Percentiles rank a stretch among this genome's conserved stretches.
Evolutionary conservation across 2,113 vertebrate genomes (phyloP).

Genomic region (Lampris megalopsis): DNA sequence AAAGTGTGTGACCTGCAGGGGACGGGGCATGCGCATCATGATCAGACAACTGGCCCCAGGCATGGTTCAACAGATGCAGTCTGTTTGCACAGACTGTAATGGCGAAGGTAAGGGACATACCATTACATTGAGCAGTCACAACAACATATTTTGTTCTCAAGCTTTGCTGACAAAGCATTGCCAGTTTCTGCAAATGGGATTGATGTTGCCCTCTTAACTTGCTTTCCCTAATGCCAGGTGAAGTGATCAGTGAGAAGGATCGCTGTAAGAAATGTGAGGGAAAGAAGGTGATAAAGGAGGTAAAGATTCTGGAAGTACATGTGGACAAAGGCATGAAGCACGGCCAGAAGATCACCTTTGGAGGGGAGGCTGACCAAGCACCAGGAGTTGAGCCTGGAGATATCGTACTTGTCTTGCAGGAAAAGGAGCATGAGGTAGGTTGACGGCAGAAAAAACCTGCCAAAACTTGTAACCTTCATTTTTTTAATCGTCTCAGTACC

Average conservation of each 20-base stretch:
- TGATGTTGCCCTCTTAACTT: background rate
- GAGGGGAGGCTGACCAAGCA: conserved; percentile 97
- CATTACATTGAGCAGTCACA: background rate
- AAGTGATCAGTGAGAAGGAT: conserved; percentile 98
- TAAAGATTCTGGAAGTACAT: conserved; percentile 98
- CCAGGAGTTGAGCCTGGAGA: conserved; percentile 96
- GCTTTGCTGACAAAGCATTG: too few species aligned
- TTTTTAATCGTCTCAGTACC: background rate
- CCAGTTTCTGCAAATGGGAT: too few species aligned
- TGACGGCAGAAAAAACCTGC: background rate
- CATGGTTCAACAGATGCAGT: conserved; percentile 99
- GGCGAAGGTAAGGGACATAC: conserved; percentile 88
- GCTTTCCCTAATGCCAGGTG: conserved; percentile 79
- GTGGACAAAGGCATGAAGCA: conserved; percentile 99
- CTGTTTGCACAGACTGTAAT: conserved; percentile 96
- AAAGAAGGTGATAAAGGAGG: conserved; percentile 98
- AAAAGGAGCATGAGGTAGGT: conserved; percentile 95
- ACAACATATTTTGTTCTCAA: too few species aligned
- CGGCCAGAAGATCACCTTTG: conserved; percentile 97
- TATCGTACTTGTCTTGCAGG: conserved; percentile 95
- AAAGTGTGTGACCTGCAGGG: conserved; percentile 93
- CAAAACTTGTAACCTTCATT: background rate
- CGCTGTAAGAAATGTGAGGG: conserved; percentile 99
- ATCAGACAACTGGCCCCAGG: conserved; percentile 98
- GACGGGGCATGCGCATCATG: conserved; percentile 96